Conservation (phyloP, 2,888 invertebrate species). For the Protophormia terraenovae region DNA sequence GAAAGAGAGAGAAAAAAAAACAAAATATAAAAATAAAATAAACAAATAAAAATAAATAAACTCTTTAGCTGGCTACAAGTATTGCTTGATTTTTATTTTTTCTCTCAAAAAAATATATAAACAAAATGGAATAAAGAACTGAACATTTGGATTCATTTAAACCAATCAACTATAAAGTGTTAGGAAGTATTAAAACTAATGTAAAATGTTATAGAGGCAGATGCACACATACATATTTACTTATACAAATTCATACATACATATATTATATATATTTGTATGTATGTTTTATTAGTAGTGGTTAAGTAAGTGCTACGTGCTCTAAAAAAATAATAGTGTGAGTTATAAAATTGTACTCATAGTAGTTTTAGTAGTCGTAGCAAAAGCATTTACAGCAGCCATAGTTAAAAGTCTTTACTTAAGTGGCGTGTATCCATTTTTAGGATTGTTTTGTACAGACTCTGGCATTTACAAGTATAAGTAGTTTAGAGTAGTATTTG, state of each 20-base stretch:
- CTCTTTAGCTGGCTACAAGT: not conserved
- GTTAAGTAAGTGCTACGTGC: slow-evolving; percentile 26
- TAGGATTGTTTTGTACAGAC: slow-evolving; percentile 62
- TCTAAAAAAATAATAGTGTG: not conserved
- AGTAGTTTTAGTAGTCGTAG: not conserved
- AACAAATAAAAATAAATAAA: slow-evolving; percentile 43
- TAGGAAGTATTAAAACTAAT: slow-evolving; percentile 51
- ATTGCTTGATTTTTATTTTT: not conserved
- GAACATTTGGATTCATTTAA: slow-evolving; percentile 42
- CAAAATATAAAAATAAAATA: not conserved
- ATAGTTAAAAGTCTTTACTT: slow-evolving; percentile 57
- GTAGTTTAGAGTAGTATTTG: slow-evolving; percentile 67
- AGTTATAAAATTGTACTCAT: slow-evolving; percentile 1
- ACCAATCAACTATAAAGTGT: slow-evolving; percentile 57
- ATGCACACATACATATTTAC: not conserved
- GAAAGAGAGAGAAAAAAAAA: not conserved
- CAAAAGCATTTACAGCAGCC: slow-evolving; percentile 41
- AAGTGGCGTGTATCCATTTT: slow-evolving; percentile 67
- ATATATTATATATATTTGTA: not conserved
- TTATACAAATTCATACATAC: not conserved
- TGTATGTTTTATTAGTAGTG: not conserved
- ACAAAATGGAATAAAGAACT: not conserved
- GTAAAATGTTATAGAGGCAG: not conserved
- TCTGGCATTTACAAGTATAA: slow-evolving; percentile 65
- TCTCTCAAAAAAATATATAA: not conserved